Evolutionary conservation across 2,888 invertebrate genomes (phyloP).

Genomic region (Leptinotarsa tumamoca): DNA sequence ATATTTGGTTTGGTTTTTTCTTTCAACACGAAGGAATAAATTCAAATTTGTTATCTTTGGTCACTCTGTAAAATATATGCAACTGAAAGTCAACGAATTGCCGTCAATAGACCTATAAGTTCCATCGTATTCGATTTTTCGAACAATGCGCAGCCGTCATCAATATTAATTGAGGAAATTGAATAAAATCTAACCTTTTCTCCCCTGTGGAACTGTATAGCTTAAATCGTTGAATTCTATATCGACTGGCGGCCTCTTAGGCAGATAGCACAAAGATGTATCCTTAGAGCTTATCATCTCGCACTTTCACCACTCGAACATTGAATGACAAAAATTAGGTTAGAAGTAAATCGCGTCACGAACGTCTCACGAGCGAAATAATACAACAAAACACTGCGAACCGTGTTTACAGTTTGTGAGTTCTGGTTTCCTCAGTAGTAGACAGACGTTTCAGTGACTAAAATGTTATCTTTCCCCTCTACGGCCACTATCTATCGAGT

Average conservation of each 20-base stretch:
- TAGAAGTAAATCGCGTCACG: not conserved
- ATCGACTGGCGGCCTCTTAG: slow-evolving; percentile 79
- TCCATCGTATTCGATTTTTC: too few species aligned
- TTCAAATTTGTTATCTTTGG: too few species aligned
- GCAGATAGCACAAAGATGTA: slow-evolving; percentile 70
- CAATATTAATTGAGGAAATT: slow-evolving; percentile 32
- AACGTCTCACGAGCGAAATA: not conserved
- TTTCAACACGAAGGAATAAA: too few species aligned
- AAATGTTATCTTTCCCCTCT: slow-evolving; percentile 20
- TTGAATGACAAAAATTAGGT: not conserved
- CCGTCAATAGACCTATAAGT: too few species aligned
- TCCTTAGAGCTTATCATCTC: slow-evolving; percentile 29
- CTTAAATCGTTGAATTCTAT: slow-evolving; percentile 87
- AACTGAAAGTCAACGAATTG: too few species aligned
- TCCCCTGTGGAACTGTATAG: slow-evolving; percentile 81
- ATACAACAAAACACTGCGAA: not conserved
- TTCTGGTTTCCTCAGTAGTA: not conserved
- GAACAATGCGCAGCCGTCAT: slow-evolving; percentile 1
- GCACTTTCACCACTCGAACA: slow-evolving; percentile 31
- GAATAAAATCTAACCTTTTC: slow-evolving; percentile 68
- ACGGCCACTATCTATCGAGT: not conserved
- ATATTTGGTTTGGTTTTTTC: too few species aligned
- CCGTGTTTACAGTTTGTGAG: not conserved
- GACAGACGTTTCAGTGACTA: slow-evolving; percentile 1
- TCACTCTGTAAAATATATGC: too few species aligned